These are phyloP conservation scores for Heliconius melpomene DNA, from an alignment of 1,140 invertebrate genomes.

Conservation along the genomic window DNA sequence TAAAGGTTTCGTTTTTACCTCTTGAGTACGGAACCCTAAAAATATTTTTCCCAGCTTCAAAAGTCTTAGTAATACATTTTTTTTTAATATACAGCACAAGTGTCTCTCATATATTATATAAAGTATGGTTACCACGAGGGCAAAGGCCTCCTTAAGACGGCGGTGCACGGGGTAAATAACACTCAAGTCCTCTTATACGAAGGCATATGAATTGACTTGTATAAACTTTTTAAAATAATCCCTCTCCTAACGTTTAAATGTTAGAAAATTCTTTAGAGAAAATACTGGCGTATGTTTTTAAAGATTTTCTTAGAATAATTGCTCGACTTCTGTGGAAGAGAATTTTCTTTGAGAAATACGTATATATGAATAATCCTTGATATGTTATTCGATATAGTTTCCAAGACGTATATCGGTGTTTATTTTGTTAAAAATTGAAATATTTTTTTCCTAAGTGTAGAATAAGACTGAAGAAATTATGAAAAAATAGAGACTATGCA, in stretches of 20 bases:
- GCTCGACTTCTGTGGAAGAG: not conserved
- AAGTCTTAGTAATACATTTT: not conserved
- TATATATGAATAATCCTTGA: not conserved
- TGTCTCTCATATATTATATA: not conserved
- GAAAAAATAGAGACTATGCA: no score
- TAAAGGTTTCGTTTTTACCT: no score
- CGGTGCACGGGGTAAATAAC: conserved; percentile 10
- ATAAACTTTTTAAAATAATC: conserved; percentile 15
- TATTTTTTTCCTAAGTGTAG: no score
- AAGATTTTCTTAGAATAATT: not conserved
- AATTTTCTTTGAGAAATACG: not conserved
- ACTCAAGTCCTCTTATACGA: not conserved
- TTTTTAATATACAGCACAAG: not conserved
- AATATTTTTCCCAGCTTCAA: not conserved
- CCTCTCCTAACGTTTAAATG: conserved; percentile 1
- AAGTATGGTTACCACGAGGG: conserved; percentile 2
- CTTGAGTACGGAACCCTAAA: not conserved
- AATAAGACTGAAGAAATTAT: no score
- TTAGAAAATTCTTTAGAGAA: not conserved
- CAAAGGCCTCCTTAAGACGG: conserved; percentile 9
- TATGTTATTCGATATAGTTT: no score
- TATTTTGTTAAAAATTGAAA: no score
- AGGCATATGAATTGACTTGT: conserved; percentile 10
- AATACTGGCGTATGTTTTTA: not conserved
- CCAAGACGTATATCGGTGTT: no score